Evolutionary conservation across 2,888 invertebrate species (phyloP).

Genomic region (Quadroppia sp.): DNA sequence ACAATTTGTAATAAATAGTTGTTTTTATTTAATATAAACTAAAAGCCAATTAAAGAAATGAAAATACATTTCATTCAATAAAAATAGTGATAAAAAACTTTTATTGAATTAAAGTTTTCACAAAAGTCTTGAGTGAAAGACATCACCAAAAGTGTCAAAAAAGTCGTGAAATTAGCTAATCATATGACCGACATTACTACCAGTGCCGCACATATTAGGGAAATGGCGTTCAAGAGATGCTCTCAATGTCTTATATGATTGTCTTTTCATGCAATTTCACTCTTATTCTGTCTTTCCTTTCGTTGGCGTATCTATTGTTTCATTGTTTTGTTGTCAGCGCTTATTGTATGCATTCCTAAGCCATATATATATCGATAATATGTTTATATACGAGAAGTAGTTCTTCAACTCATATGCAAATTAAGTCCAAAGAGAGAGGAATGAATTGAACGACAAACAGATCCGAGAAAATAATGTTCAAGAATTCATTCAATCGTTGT

Average conservation of each 20-base stretch:
- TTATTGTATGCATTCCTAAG: not conserved
- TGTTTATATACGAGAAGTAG: conserved; percentile 1
- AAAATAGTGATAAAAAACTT: not conserved
- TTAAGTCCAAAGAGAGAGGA: not conserved
- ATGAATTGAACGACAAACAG: conserved; percentile 1
- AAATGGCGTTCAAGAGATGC: not conserved
- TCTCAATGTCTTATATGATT: not conserved
- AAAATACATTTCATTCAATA: too few species aligned
- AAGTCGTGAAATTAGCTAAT: not conserved
- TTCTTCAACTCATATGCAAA: conserved; percentile 29
- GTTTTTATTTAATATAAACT: too few species aligned
- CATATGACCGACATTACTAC: not conserved
- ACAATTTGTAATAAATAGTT: not conserved
- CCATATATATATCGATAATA: conserved; percentile 4
- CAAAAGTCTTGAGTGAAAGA: not conserved
- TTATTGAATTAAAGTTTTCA: not conserved
- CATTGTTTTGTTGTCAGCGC: not conserved
- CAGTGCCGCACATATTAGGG: not conserved
- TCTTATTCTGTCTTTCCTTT: not conserved
- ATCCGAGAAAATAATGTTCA: conserved; percentile 1
- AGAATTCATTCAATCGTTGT: not conserved
- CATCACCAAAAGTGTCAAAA: conserved; percentile 11
- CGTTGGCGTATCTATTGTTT: not conserved
- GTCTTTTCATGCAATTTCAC: not conserved
- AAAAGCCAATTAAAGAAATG: too few species aligned